Evolutionary conservation across 2,113 vertebrate species (phyloP), one percentile per base, ranked within the genome.

Genomic region (Baryphthengus martii): DNA sequence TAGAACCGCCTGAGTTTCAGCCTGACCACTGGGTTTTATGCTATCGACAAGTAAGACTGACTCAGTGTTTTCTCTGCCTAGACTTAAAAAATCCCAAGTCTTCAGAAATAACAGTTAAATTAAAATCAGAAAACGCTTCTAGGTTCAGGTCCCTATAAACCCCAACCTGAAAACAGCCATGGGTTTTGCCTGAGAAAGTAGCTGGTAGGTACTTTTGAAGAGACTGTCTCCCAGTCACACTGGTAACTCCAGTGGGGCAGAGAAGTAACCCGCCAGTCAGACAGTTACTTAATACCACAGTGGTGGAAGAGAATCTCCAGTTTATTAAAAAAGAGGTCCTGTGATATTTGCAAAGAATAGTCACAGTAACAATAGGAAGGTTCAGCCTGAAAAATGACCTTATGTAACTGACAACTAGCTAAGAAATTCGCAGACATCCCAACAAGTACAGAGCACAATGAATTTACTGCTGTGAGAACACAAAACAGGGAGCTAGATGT

Each of bases 121-220:
- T 52, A 42, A 72, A 93, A 83, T 4, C 56, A 88, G 85, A 78
- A 65, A 40, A 18, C 10, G 7, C 9, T 21, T 71, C 75, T 83
- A 25, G 33, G 31, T 85, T 62, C 8, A 5, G 17, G 11, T 31
- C 4, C 23, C 47, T 33, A 3, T 10, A 58, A 71, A 49, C 3
- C 3, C 12, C 40, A 44, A 1, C 3, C n/a, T 45, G 33, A 33
- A 29, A 62, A 26, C 7, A 7, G n/a, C 2, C 11, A 3, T 2
- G 17, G 52, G 33, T 62, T 88, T 68, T 83, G 39, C 50, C 26
- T 49, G 74, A 24, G 16, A 35, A 50, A 65, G 63, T 17, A 63
- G 56, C 59, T 80, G 26, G 31, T 47, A 17, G 47, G 45, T 23
- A 3, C 55, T 79, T 65, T 14, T 3, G 52, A 52, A 31, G 23